Conservation (phyloP, 2,888 invertebrate species). For the Eremobia ochroleuca region DNA sequence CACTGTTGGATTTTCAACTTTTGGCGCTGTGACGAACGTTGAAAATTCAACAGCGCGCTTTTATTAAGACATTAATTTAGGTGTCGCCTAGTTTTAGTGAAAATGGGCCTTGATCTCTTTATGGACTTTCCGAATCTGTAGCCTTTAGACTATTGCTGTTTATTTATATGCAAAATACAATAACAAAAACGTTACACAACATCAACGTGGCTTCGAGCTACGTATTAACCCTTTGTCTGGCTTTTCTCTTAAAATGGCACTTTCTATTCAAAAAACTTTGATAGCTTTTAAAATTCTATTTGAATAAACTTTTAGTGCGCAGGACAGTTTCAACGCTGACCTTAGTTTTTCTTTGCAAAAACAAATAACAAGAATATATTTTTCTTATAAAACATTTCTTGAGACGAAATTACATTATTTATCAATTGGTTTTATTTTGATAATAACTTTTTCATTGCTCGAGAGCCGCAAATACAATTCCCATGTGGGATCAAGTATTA, state of each 20-base stretch:
- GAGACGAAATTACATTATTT: slow-evolving; percentile 6
- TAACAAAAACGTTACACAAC: not conserved
- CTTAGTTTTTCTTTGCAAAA: slow-evolving; percentile 23
- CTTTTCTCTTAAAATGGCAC: slow-evolving; percentile 52
- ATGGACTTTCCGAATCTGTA: not conserved
- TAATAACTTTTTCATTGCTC: slow-evolving; percentile 5
- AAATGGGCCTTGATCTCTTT: not conserved
- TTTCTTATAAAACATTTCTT: not conserved
- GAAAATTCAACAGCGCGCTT: not conserved
- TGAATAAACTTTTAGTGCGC: slow-evolving; percentile 43
- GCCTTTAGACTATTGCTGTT: not conserved
- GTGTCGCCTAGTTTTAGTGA: not conserved
- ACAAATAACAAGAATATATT: not conserved
- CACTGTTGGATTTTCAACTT: not conserved
- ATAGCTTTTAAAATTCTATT: slow-evolving; percentile 59
- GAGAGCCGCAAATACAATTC: not conserved
- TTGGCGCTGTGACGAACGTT: not conserved
- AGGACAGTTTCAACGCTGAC: not conserved
- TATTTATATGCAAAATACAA: slow-evolving; percentile 23
- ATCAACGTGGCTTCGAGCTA: slow-evolving; percentile 8
- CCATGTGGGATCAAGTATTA: not conserved
- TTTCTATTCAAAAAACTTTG: slow-evolving; percentile 66
- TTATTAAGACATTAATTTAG: not conserved
- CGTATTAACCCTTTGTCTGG: slow-evolving; percentile 15
- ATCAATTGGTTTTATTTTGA: slow-evolving; percentile 23